phyloP scores from a whole-genome alignment of 2,797 vertebrate species.

The Xenopus petersii region DNA sequence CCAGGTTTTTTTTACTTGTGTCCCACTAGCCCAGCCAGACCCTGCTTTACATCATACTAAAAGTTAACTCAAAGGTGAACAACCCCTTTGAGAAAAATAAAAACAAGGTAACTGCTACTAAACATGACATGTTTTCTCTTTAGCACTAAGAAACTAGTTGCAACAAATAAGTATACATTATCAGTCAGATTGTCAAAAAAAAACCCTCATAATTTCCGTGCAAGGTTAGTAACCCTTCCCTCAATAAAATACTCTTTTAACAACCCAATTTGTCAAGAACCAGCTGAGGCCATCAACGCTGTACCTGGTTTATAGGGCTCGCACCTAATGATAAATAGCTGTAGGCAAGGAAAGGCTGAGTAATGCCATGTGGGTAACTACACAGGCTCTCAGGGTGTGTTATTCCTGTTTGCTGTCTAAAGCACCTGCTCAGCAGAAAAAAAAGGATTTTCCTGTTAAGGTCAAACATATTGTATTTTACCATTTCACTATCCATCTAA shows the following conservation, averaged over 20 bases:
- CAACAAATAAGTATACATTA: no score
- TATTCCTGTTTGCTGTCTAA: slow-evolving; percentile 37
- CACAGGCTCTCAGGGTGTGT: slow-evolving; percentile 8
- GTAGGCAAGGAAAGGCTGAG: slow-evolving; percentile 12
- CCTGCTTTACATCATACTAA: no score
- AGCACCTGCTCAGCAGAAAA: slow-evolving; percentile 29
- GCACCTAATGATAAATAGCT: slow-evolving; percentile 32
- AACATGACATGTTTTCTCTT: background rate
- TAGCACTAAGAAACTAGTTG: background rate
- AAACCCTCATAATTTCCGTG: slow-evolving; percentile 22
- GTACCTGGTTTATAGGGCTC: slow-evolving; percentile 29
- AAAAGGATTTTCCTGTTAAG: background rate
- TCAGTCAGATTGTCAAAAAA: background rate
- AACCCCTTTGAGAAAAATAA: no score
- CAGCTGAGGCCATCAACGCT: slow-evolving; percentile 41
- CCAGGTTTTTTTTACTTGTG: no score
- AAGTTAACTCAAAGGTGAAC: no score
- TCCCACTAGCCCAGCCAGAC: no score
- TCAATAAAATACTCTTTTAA: slow-evolving; percentile 30
- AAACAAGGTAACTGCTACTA: no score
- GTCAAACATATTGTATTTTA: no score
- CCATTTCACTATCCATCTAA: no score
- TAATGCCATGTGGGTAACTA: slow-evolving; percentile 25
- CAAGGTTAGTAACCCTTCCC: slow-evolving; percentile 2
- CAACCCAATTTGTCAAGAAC: slow-evolving; percentile 44